Conservation (phyloP, 2,888 invertebrate genomes). For the Resseliella maxima region DNA sequence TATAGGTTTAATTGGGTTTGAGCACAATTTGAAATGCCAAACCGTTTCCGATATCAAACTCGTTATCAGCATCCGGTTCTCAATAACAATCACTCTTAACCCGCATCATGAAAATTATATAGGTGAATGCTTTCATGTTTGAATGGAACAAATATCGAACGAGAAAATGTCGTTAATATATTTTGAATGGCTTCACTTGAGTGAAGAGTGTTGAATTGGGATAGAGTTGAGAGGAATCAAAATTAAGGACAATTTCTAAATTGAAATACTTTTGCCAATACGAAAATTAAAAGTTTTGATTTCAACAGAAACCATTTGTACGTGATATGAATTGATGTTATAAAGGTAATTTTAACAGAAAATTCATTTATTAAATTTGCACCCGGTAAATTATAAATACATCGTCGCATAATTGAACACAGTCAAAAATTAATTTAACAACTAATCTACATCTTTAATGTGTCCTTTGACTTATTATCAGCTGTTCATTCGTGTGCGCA, state of each 20-base stretch:
- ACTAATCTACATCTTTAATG: slow-evolving; percentile 20
- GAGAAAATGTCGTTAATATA: too few species aligned
- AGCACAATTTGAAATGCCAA: neutral
- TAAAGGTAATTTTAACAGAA: neutral
- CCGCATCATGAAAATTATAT: neutral
- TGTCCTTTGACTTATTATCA: neutral
- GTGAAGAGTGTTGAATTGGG: too few species aligned
- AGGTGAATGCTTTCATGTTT: neutral
- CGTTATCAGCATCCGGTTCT: slow-evolving; percentile 38
- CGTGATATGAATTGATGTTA: neutral
- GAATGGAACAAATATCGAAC: too few species aligned
- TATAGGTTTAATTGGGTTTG: slow-evolving; percentile 42
- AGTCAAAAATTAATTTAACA: slow-evolving; percentile 27
- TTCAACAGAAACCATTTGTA: neutral
- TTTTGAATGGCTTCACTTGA: too few species aligned
- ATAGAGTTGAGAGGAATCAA: too few species aligned
- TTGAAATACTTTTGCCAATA: too few species aligned
- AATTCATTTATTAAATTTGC: slow-evolving; percentile 11
- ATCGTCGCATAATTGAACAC: neutral
- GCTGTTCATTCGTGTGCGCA: neutral
- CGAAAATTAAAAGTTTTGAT: too few species aligned
- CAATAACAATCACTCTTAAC: neutral
- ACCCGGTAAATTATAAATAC: neutral
- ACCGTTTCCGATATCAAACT: neutral
- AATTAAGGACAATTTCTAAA: too few species aligned